Evolutionary conservation across 2,797 vertebrate species (phyloP), one percentile per base, ranked within the genome.

Genomic region (Sarcoramphus papa): DNA sequence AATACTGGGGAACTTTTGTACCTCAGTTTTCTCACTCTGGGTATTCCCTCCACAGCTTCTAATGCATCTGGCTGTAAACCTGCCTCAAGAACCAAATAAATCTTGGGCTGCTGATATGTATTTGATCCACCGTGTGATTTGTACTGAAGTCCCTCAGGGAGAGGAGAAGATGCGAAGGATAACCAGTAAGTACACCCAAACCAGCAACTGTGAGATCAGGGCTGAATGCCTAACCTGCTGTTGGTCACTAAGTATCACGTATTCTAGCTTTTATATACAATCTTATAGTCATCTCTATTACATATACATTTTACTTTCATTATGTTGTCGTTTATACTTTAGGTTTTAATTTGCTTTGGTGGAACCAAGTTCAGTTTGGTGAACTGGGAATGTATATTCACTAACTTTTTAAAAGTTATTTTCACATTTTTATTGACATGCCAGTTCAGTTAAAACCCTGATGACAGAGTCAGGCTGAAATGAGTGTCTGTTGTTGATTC

Each of bases 41-140:
- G 17, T 94, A 28, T 94, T 97, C 45, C 30, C 90, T 96, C 92
- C 75, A 81, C 96, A 94, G 84, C 89, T 97, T 94, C 94, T 76
- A 63, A 95, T 93, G 94, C 35, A 18, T 48, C 85, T 95, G 78
- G 53, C 73, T 88, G 28, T 19, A 47, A 90, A 63, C 47, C 57
- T 91, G 64, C 12, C 70, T 78, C n/a, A 68, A 85, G 91, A 92
- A 94, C 70, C 24, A 33, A 14, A 47, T 78, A 72, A 89, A 84
- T 94, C 90, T 84, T 87, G 81, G 84, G 76, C 78, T 95, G 83
- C 63, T 94, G 9, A n/a, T 81, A 22, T 0, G 1, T 67, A 11
- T 59, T 54, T 37, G 73, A 48, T 70, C 41, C 59, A 23, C 48
- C 43, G 4, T 2, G 19, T 47, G 90, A 74, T 83, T 85, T 88